These are phyloP conservation scores for Motacilla alba DNA, from an alignment of 2,113 vertebrate genomes.

Conservation along the genomic window DNA sequence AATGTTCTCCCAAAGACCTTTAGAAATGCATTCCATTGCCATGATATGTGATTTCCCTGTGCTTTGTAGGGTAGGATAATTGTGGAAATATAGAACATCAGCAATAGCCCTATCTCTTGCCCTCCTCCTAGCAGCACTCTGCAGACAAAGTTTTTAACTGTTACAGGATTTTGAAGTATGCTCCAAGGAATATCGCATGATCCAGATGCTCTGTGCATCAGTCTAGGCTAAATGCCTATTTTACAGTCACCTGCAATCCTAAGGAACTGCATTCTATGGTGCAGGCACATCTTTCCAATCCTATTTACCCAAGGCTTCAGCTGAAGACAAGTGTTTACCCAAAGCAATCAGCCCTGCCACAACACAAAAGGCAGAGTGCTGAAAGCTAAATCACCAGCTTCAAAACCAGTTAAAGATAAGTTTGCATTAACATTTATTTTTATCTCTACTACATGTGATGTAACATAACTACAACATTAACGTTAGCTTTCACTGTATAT, in stretches of 20 bases:
- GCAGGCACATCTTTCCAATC: background rate
- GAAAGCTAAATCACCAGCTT: background rate
- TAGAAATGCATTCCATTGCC: background rate
- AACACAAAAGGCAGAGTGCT: background rate
- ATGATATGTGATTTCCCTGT: background rate
- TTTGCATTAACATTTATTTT: background rate
- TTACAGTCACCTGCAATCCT: background rate
- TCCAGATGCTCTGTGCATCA: background rate
- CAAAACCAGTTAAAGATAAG: background rate
- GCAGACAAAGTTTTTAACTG: background rate
- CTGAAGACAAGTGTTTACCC: background rate
- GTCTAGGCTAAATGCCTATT: background rate
- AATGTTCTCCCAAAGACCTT: background rate
- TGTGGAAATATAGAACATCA: background rate
- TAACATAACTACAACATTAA: background rate
- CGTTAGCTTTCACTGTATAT: background rate
- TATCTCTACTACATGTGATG: background rate
- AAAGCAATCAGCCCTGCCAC: background rate
- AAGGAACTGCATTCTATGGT: background rate
- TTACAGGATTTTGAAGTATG: background rate
- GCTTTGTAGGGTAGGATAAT: background rate
- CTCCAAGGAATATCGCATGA: rapidly evolving
- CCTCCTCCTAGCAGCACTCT: background rate
- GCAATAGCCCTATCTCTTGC: background rate
- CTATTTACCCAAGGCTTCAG: background rate